Evolutionary conservation across 2,797 vertebrate genomes (phyloP), one percentile per base, ranked within the genome.

Genomic region (Melanotaenia parkinsoni): DNA sequence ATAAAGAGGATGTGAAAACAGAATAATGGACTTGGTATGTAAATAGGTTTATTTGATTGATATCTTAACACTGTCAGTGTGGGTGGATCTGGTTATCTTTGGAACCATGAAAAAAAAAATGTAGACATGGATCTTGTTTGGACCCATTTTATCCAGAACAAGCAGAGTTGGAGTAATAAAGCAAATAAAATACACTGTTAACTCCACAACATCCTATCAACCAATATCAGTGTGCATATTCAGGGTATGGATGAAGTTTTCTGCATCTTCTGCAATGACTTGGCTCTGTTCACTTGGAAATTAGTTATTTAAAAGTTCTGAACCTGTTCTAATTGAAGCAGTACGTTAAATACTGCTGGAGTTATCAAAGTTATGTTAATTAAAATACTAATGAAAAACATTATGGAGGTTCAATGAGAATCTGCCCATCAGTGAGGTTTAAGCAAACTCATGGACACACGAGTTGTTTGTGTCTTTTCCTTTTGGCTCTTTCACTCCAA

Each of bases 251-350:
- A 22, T 51, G n/a, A 22, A 26, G 51, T 26, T 24, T 28, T 54
- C 53, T 5, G 26, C 58, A 16, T 43, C 4, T 50, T 6, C 68
- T 64, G 63, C 51, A 59, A 18, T 10, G 12, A 63, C 54, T 74
- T 0, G 26, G 16, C 56, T 5, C 4, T 73, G 26, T 58, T 37
- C 22, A 58, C 64, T 60, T 47, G 45, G 13, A 67, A 82, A 80
- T 77, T 5, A 65, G n/a, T 79, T 77, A 65, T 76, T 79, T 76
- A 50, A 72, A 84, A 72, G 63, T 73, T 70, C 28, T 63, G 50
- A 53, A 66, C 33, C 20, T 58, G 32, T 38, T 78, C 38, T 62
- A 60, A 83, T 70, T 79, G 32, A 83, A 72, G 61, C 45, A 11
- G 24, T 43, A 72, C 26, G 57, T 67, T 81, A 83, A 79, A 73